A percentile compares a stretch with the other conserved stretches of the same genome.
Evolutionary conservation across 2,797 vertebrate genomes (phyloP).

Genomic region (Tauraco hartlaubi): DNA sequence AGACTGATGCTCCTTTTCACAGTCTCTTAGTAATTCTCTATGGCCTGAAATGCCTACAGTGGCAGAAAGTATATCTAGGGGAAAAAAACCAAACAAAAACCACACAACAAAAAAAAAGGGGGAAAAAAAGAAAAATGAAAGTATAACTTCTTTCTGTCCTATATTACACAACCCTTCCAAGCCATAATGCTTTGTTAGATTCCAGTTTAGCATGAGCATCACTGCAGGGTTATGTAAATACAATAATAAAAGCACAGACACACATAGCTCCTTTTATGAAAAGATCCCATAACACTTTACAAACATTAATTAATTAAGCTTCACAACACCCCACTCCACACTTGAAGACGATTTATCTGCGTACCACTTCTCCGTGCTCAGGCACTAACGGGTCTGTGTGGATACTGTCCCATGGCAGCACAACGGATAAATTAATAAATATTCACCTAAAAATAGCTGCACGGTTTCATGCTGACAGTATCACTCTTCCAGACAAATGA

Average conservation of each 20-base stretch:
- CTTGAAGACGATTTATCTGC: not conserved
- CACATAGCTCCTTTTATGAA: not conserved
- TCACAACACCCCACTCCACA: not conserved
- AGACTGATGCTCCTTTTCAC: not conserved
- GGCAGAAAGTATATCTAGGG: not conserved
- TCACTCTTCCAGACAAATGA: not conserved
- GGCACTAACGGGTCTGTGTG: not conserved
- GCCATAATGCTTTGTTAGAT: rapidly evolving
- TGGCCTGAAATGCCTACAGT: not conserved
- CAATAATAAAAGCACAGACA: not conserved
- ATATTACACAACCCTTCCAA: not conserved
- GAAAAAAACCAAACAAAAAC: not conserved
- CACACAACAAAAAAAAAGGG: too few relatives aligned
- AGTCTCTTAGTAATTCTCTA: not conserved
- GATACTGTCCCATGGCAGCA: rapidly evolving
- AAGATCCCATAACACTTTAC: not conserved
- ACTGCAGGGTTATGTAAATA: not conserved
- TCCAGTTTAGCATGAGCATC: not conserved
- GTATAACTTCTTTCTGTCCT: not conserved
- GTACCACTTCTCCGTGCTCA: not conserved
- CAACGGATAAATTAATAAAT: not conserved
- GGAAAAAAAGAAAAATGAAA: not conserved
- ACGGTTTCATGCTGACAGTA: not conserved
- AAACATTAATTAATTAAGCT: not conserved
- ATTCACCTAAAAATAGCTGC: not conserved